Evolutionary conservation across 2,888 invertebrate species (phyloP), one percentile per base, ranked within the genome.

Genomic region (Dinocampus coccinellae): DNA sequence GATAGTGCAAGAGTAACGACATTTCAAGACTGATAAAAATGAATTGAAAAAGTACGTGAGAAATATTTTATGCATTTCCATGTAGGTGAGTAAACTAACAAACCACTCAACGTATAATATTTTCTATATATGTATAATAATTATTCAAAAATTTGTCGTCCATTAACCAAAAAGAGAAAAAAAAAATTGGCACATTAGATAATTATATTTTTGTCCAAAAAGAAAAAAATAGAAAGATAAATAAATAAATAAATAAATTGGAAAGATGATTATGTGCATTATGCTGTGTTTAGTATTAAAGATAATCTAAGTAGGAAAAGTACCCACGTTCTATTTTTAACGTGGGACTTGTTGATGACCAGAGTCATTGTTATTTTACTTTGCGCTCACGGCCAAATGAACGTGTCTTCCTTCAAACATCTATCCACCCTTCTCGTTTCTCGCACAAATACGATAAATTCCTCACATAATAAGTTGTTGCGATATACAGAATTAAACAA

Each of bases 271-370:
- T 36, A n/a, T n/a, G 6, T 47, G 47, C 7, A 47, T 16, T 47
- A n/a, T 16, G n/a, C 16, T 47, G 16, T 7, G 47, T n/a, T n/a
- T 47, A 3, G 1, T 20, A 47, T 47, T n/a, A 53, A 33, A 62
- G 36, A 70, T 42, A 13, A 63, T 60, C 39, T 65, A 57, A n/a
- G n/a, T 69, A 76, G 75, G 76, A 77, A 83, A 85, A 81, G 79
- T 85, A 82, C 85, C 84, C 86, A 86, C 86, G 86, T 86, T 82
- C 86, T 75, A 83, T 80, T 82, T 82, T 84, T 83, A 76, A 76
- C 83, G 81, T 81, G 83, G 75, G 81, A 76, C 79, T 81, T 74
- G 68, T 70, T 68, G 75, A 71, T 81, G 80, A 79, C 78, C 80
- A 80, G 66, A 79, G 79, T 78, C 76, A 83, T 84, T 84, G 83